These are phyloP conservation scores for Pristionchus exspectatus DNA, from an alignment of 2,888 invertebrate genomes.

Conservation along the genomic window DNA sequence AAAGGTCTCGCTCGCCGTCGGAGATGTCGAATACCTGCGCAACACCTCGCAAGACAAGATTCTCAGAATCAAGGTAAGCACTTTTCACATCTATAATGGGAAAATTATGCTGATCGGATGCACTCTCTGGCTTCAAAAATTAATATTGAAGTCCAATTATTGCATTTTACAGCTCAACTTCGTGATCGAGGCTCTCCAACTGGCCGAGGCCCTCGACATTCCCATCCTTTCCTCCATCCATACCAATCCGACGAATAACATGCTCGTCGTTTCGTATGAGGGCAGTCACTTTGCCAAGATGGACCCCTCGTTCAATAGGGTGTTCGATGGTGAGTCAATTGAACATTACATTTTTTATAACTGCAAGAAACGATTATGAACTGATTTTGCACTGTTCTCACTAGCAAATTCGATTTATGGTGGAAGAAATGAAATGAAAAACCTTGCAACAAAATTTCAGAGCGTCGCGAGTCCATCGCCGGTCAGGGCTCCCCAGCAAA, in stretches of 20 bases:
- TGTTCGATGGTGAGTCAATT: slow-evolving; percentile 44
- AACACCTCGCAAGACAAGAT: no score
- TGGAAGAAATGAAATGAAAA: no score
- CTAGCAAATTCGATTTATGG: not conserved
- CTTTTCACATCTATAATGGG: no score
- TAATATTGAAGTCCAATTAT: no score
- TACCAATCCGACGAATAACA: slow-evolving; percentile 65
- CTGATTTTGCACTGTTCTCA: not conserved
- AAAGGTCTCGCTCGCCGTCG: no score
- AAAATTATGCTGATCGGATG: no score
- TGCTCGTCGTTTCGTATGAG: slow-evolving; percentile 67
- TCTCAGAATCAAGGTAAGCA: no score
- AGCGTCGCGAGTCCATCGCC: slow-evolving; percentile 43
- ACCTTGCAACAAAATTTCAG: no score
- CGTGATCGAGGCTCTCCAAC: slow-evolving; percentile 75
- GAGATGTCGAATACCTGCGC: no score
- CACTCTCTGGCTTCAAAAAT: no score
- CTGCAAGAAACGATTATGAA: no score
- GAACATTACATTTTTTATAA: not conserved
- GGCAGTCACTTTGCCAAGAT: slow-evolving; percentile 56
- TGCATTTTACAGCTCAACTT: slow-evolving; percentile 69
- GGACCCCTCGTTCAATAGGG: not conserved
- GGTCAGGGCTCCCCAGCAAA: not conserved
- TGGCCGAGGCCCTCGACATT: slow-evolving; percentile 69
- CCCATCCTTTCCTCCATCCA: slow-evolving; percentile 56